Evolutionary conservation across 2,797 vertebrate species (phyloP).

Genomic region (Poliocrania exsul): DNA sequence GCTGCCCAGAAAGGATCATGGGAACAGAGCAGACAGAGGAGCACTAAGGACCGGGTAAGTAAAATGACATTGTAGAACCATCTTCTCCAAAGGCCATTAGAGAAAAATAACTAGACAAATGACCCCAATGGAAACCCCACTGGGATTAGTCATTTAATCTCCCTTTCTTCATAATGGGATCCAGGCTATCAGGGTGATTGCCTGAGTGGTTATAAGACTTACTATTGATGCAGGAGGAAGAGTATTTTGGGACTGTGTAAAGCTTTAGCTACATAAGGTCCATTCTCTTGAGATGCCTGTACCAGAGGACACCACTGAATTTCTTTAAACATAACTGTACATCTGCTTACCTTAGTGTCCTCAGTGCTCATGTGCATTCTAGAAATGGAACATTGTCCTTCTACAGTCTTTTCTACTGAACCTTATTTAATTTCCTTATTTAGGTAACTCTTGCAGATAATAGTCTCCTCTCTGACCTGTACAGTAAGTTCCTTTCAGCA

Average conservation of each 20-base stretch:
- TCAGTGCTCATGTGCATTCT: not conserved
- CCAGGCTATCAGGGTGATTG: not conserved
- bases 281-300: not conserved
- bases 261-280: not conserved
- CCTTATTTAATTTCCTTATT: not conserved
- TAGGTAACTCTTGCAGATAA: not conserved
- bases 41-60: not conserved
- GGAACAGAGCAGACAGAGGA: not conserved
- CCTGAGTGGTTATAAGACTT: not conserved
- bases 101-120: not conserved
- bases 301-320: not conserved
- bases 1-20: not conserved
- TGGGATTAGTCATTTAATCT: not conserved
- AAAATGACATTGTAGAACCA: fast-evolving
- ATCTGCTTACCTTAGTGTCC: not conserved
- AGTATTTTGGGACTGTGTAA: not conserved
- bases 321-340: not conserved
- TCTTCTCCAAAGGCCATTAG: not conserved
- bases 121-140: not conserved
- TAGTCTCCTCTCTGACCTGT: not conserved
- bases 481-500: not conserved
- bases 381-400: not conserved
- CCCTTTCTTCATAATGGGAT: not conserved
- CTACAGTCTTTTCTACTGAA: not conserved
- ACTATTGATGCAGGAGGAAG: not conserved